Conservation (phyloP, 2,113 vertebrate genomes). For the Takifugu flavidus region DNA sequence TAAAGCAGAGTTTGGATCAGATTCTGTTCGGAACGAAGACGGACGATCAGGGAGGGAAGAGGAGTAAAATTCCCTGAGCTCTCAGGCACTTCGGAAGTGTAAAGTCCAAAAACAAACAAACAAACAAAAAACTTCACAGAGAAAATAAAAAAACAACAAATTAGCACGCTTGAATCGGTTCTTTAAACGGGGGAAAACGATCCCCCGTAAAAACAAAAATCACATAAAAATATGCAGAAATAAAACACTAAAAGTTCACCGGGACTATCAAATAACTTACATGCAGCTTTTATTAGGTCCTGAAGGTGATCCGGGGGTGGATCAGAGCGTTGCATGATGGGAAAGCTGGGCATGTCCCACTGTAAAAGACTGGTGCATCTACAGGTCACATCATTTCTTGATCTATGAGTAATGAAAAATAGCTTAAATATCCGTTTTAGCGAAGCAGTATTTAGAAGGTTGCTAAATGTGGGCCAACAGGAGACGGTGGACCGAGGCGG, state of each 20-base stretch:
- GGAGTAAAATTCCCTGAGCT: conserved; percentile 62
- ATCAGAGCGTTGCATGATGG: neutral
- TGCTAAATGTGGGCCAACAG: too few relatives aligned
- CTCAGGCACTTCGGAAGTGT: conserved; percentile 59
- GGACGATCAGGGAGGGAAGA: conserved; percentile 4
- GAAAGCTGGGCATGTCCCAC: neutral
- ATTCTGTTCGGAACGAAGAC: too few relatives aligned
- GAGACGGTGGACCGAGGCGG: too few relatives aligned
- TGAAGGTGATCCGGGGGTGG: conserved; percentile 1
- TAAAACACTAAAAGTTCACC: conserved; percentile 10
- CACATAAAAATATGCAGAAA: conserved; percentile 13
- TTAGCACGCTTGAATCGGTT: conserved; percentile 68
- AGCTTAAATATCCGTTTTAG: too few relatives aligned
- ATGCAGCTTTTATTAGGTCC: conserved; percentile 49
- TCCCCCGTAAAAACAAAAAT: conserved; percentile 43
- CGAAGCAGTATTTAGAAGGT: too few relatives aligned
- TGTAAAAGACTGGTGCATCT: too few relatives aligned
- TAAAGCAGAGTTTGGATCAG: too few relatives aligned
- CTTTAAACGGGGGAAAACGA: conserved; percentile 17
- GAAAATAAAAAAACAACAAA: neutral
- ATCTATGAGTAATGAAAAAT: too few relatives aligned
- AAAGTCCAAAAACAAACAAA: neutral
- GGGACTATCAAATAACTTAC: conserved; percentile 26
- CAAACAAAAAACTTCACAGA: neutral
- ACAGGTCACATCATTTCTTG: too few relatives aligned